Evolutionary conservation across 1,140 invertebrate species (phyloP).

Genomic region (Ylistrum balloti): DNA sequence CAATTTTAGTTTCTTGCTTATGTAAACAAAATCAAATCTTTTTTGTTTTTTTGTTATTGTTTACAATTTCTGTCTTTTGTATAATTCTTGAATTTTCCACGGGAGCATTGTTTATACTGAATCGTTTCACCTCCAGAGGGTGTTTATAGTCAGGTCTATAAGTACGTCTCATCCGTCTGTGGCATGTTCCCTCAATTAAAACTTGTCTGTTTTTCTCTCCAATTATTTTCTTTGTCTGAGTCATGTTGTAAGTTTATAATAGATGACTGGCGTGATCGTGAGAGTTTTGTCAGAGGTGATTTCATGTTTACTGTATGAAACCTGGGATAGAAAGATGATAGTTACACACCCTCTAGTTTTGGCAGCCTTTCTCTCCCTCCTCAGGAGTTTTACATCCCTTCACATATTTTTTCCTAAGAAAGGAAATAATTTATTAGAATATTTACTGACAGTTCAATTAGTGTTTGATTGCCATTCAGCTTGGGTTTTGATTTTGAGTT

Average conservation of each 20-base stretch:
- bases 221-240: slow-evolving; percentile 18
- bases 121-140: too few species aligned
- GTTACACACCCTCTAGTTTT: neutral
- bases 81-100: too few species aligned
- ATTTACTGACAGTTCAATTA: neutral
- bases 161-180: neutral
- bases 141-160: neutral
- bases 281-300: neutral
- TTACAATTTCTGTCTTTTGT: too few species aligned
- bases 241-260: slow-evolving; percentile 12
- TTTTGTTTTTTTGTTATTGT: too few species aligned
- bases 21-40: too few species aligned
- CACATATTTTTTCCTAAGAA: neutral
- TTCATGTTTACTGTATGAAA: too few species aligned
- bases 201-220: slow-evolving; percentile 23
- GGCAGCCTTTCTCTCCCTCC: neutral
- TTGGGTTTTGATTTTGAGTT: neutral
- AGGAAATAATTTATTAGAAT: neutral
- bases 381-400: neutral
- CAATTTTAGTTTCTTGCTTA: too few species aligned
- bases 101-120: too few species aligned
- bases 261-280: neutral
- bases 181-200: slow-evolving; percentile 19
- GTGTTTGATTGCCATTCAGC: neutral
- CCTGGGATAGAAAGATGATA: neutral